These are phyloP conservation scores for Chironomus tepperi DNA, from an alignment of 1,140 invertebrate genomes.

Conservation along the genomic window DNA sequence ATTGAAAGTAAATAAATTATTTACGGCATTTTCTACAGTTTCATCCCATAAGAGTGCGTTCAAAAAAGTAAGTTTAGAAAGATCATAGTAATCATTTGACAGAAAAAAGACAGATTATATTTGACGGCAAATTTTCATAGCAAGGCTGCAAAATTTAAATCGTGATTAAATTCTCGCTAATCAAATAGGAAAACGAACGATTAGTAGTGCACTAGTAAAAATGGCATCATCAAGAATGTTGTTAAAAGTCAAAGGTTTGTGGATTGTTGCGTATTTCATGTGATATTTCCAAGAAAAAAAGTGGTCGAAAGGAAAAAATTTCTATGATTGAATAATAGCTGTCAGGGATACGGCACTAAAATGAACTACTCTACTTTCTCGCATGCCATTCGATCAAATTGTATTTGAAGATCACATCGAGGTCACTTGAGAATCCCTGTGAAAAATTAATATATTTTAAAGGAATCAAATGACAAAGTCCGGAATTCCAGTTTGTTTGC, in stretches of 20 bases:
- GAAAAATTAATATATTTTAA: no score
- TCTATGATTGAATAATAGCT: constrained; percentile 17
- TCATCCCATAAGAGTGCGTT: no score
- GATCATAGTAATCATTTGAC: constrained; percentile 16
- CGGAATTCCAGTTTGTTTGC: no score
- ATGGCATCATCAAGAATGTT: constrained; percentile 10
- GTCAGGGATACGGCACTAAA: neutral
- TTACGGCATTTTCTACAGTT: no score
- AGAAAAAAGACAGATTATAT: neutral
- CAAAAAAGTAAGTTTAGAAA: no score
- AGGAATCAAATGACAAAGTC: no score
- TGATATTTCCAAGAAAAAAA: neutral
- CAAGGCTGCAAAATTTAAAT: neutral
- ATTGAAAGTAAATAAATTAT: no score
- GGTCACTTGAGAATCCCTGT: neutral
- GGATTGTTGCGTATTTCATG: neutral
- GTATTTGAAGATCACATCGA: neutral
- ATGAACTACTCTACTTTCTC: neutral
- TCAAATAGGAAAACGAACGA: neutral
- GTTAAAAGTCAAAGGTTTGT: constrained; percentile 17
- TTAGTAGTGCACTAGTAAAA: neutral
- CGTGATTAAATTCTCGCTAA: neutral
- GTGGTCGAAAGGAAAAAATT: neutral
- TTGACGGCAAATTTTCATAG: constrained; percentile 1
- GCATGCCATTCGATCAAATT: neutral